Base-by-base conservation (phyloP, 2,113 vertebrate species). In the Prunella fulvescens region DNA sequence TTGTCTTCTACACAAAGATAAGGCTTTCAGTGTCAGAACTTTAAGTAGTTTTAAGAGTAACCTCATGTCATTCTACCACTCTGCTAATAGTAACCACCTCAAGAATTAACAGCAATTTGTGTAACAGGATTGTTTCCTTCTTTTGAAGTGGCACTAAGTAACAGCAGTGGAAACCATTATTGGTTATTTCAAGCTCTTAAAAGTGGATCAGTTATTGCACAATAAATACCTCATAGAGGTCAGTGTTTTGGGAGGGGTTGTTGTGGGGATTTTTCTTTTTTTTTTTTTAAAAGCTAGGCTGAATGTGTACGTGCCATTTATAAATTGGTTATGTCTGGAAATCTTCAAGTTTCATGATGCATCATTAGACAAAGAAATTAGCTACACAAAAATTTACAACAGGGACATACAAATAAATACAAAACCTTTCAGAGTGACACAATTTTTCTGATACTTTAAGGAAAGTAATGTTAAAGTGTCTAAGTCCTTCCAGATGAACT, bases 181-280 rank as follows among this genome's bases (percentile, higher is more conserved):
- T 86, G 96, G 96, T 98, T 97, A 96, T 97, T 98, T 98, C 98
- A 98, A 98, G 98, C 98, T 98, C 98, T 97, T 97, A 97, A 96
- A 96, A 97, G 97, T 98, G 91, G 97, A 98, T 98, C 95, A 97
- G 97, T 97, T 98, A 99, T 98, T 99, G 98, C 98, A 98, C 98
- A 98, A 97, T 98, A 98, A 98, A 97, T 97, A 98, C 98, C 98
- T 98, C 98, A 99, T 42, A 97, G 98, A 98, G 98, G 98, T 98
- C 98, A 98, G 97, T 98, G 97, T 97, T 97, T 97, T 81, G 65
- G 47, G 31, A 57, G 22, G 14, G 25, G 31, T 54, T 39, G 33
- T 33, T 78, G 53, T 50, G 18, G 14, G 5, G 0, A 19, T 44
- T 47, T 62, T 76, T 42, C 24, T 62, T 8, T 45, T 37, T 61